These are phyloP conservation scores for Bufo bufo DNA, from an alignment of 2,113 vertebrate species.

Conservation along the genomic window DNA sequence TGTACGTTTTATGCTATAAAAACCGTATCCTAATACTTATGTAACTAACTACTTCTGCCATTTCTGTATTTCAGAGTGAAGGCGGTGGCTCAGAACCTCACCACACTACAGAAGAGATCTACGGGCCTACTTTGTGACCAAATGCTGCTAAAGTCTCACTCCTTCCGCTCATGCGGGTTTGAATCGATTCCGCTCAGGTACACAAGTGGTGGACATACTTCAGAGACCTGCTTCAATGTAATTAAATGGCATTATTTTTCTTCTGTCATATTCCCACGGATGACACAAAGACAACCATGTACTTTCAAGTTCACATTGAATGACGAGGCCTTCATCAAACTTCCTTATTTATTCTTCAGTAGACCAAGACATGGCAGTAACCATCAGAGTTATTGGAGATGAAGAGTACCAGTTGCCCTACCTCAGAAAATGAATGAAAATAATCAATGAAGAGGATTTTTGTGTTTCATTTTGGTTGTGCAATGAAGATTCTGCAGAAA, in stretches of 20 bases:
- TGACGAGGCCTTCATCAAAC: conserved; percentile 49
- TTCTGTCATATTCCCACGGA: conserved; percentile 64
- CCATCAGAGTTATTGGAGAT: conserved; percentile 69
- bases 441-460: conserved; percentile 60
- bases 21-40: not conserved
- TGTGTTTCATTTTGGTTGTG: conserved; percentile 77
- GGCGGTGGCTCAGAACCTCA: conserved; percentile 55
- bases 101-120: conserved; percentile 39
- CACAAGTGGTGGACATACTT: conserved; percentile 59
- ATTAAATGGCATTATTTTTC: conserved; percentile 59
- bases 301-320: conserved; percentile 61
- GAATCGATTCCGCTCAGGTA: conserved; percentile 62
- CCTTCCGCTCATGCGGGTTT: conserved; percentile 62
- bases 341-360: conserved; percentile 66
- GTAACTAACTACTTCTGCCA: conserved; percentile 59
- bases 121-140: conserved; percentile 50
- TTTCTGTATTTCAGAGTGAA: conserved; percentile 76
- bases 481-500: conserved; percentile 75
- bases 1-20: too few relatives aligned
- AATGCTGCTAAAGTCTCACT: conserved; percentile 73
- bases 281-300: conserved; percentile 59
- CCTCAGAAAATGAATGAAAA: conserved; percentile 78
- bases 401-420: conserved; percentile 81
- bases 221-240: conserved; percentile 61
- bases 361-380: conserved; percentile 68